Evolutionary conservation across 2,888 invertebrate genomes (phyloP).

Genomic region (Epinotia bilunana): DNA sequence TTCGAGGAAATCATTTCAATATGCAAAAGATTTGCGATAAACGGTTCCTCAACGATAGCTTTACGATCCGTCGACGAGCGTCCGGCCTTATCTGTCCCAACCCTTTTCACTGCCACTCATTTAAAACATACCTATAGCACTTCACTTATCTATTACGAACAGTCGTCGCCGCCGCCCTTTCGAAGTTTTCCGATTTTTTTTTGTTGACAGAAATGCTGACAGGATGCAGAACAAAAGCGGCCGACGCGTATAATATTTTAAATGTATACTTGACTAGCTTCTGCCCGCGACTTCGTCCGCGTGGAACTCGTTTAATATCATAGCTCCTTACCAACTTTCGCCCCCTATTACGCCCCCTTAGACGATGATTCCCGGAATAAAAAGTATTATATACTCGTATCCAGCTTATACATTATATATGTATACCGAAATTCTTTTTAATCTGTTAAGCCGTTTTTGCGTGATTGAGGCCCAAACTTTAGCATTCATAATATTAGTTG

Average conservation of each 20-base stretch:
- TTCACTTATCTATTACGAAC: slow-evolving; percentile 50
- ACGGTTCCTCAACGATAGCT: slow-evolving; percentile 65
- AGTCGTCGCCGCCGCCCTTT: slow-evolving; percentile 10
- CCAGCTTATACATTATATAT: too few species aligned
- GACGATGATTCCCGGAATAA: too few species aligned
- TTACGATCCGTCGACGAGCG: slow-evolving; percentile 78
- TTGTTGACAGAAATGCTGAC: neutral
- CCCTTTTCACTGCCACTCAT: slow-evolving; percentile 76
- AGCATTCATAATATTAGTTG: too few species aligned
- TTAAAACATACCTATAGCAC: slow-evolving; percentile 56
- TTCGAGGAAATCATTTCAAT: slow-evolving; percentile 61
- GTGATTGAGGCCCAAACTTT: too few species aligned
- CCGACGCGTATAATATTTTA: neutral
- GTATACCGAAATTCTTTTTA: too few species aligned
- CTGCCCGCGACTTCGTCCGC: too few species aligned
- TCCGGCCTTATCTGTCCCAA: slow-evolving; percentile 78
- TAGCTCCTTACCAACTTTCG: too few species aligned
- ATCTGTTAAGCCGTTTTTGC: too few species aligned
- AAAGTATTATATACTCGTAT: too few species aligned
- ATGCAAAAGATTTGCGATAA: slow-evolving; percentile 71
- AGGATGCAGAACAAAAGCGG: neutral
- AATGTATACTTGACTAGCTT: neutral
- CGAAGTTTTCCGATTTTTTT: slow-evolving; percentile 8
- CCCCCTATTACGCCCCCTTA: too few species aligned
- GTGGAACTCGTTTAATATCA: too few species aligned